Percentiles rank a stretch among this genome's conserved stretches.
Conservation (phyloP, 2,113 vertebrate species). For the Rhinoderma darwinii region DNA sequence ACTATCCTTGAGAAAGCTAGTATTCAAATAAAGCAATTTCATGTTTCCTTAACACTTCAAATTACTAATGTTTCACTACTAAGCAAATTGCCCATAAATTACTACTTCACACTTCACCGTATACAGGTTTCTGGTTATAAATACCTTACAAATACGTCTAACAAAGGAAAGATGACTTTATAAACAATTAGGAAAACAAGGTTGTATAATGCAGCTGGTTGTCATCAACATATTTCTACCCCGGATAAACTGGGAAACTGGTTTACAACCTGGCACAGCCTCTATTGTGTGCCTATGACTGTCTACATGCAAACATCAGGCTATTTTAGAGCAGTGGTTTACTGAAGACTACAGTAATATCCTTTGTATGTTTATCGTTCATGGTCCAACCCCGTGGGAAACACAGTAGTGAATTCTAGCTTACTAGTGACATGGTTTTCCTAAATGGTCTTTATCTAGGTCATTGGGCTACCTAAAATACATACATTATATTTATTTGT, state of each 20-base stretch:
- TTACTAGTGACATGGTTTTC: not conserved
- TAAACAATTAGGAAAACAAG: constrained; percentile 16
- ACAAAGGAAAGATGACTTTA: not conserved
- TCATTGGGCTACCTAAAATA: not conserved
- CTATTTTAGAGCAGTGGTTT: not conserved
- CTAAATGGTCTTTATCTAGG: not conserved
- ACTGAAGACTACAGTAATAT: not conserved
- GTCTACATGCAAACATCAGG: constrained; percentile 25
- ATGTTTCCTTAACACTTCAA: not conserved
- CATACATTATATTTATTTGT: not conserved
- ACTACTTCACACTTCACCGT: not conserved
- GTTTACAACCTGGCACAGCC: constrained; percentile 30
- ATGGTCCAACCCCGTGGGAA: not conserved
- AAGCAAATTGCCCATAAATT: not conserved
- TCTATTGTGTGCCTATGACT: constrained; percentile 3
- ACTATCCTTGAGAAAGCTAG: too few species aligned
- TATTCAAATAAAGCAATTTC: too few species aligned
- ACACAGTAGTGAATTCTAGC: too few species aligned
- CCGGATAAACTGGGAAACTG: not conserved
- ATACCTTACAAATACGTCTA: not conserved
- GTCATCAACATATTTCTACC: constrained; percentile 32
- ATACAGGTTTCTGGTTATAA: not conserved
- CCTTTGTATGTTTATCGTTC: not conserved
- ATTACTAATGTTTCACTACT: not conserved
- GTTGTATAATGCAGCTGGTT: constrained; percentile 19